A percentile compares a stretch with the other conserved stretches of the same genome.
Evolutionary conservation across 2,797 vertebrate species (phyloP).

Genomic region (Mionectes olivaceus): DNA sequence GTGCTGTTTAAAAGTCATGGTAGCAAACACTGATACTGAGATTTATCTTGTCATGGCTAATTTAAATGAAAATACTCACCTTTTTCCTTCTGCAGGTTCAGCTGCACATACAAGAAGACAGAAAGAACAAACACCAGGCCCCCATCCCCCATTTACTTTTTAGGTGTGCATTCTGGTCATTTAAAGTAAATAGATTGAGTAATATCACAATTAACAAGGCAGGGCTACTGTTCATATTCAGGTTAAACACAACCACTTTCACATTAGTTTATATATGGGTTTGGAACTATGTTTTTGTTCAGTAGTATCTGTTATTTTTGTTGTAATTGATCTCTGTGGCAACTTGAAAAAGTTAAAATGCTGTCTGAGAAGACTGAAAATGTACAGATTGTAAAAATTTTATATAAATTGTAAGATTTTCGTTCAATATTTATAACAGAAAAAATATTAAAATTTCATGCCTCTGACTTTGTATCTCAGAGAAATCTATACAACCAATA

Average conservation of each 20-base stretch:
- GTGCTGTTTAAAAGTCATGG: background rate
- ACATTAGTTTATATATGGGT: background rate
- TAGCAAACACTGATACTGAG: background rate
- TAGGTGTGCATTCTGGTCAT: background rate
- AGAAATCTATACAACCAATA: background rate
- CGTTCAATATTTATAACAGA: slow-evolving; percentile 79
- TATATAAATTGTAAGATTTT: slow-evolving; percentile 68
- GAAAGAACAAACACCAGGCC: background rate
- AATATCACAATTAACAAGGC: background rate
- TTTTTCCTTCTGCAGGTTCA: background rate
- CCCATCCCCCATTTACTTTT: background rate
- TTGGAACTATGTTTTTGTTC: background rate
- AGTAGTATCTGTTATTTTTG: slow-evolving; percentile 1
- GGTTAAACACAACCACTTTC: background rate
- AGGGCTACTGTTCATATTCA: background rate
- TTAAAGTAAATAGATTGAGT: background rate
- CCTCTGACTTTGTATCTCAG: background rate
- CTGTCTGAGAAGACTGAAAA: slow-evolving; percentile 25
- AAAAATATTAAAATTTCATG: slow-evolving; percentile 56
- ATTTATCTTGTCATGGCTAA: background rate
- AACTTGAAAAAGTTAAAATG: slow-evolving; percentile 49
- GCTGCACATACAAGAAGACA: background rate
- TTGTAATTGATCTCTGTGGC: background rate
- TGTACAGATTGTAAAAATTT: slow-evolving; percentile 78
- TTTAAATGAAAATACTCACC: background rate